Percentiles rank a stretch among this genome's conserved stretches.
phyloP scores from a whole-genome alignment of 2,797 vertebrate genomes.

The Macrochelys suwanniensis region DNA sequence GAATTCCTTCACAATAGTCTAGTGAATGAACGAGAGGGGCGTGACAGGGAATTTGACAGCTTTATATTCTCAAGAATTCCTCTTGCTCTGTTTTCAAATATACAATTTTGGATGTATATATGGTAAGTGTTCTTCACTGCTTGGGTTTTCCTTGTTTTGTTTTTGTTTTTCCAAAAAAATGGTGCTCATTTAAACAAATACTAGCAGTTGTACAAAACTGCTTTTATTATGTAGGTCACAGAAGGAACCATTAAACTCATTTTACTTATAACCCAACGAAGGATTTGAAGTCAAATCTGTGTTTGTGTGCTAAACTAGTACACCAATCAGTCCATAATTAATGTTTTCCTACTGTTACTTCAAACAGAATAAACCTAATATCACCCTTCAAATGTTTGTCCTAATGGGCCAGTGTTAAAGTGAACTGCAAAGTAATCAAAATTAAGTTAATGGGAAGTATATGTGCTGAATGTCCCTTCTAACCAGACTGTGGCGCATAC shows the following conservation, averaged over 20 bases:
- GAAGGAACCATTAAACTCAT: neutral
- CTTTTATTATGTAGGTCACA: neutral
- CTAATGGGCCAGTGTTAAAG: neutral
- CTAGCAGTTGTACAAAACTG: neutral
- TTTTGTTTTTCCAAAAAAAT: neutral
- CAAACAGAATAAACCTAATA: neutral
- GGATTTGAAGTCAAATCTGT: neutral
- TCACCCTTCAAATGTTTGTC: neutral
- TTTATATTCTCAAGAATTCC: neutral
- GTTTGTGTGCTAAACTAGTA: neutral
- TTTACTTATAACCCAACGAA: neutral
- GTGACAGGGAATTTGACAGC: neutral
- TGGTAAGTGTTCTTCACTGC: neutral
- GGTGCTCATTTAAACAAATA: neutral
- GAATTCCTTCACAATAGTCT: neutral
- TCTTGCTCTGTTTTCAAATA: neutral
- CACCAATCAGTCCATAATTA: too few species aligned
- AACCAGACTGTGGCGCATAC: neutral
- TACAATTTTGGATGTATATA: neutral
- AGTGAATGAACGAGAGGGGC: neutral
- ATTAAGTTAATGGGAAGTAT: neutral
- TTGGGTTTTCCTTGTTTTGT: neutral
- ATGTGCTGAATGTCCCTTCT: neutral
- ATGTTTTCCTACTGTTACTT: neutral
- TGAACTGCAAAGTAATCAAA: neutral